Evolutionary conservation across 2,113 vertebrate species (phyloP).

Genomic region (Saimiri boliviensis): DNA sequence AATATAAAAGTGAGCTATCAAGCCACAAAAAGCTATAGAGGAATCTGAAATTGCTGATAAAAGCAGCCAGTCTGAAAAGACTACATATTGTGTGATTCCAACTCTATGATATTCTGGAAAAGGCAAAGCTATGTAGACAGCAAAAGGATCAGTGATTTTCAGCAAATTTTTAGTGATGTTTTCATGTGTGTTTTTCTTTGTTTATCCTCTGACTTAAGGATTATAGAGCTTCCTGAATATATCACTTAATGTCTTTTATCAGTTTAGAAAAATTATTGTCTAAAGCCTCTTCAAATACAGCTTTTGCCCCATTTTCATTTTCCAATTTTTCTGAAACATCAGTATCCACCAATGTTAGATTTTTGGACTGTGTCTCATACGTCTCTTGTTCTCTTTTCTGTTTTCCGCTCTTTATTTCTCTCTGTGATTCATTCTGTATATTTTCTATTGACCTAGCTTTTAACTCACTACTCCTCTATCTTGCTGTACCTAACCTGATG

Average conservation of each 20-base stretch:
- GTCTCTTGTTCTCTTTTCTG: not conserved
- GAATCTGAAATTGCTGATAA: not conserved
- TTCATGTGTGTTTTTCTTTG: not conserved
- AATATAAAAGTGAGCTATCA: not conserved
- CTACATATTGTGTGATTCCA: not conserved
- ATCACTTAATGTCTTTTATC: not conserved
- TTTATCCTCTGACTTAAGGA: not conserved
- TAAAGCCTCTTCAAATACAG: not conserved
- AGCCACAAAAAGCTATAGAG: not conserved
- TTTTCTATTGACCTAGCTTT: not conserved
- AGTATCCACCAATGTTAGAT: not conserved
- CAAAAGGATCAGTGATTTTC: not conserved
- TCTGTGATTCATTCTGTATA: not conserved
- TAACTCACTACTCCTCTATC: not conserved
- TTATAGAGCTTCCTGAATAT: not conserved
- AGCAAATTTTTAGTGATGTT: not conserved
- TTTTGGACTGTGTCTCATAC: no score
- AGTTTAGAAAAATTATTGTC: not conserved
- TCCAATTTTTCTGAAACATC: not conserved
- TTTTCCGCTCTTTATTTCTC: not conserved
- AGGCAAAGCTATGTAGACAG: not conserved
- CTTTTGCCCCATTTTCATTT: not conserved
- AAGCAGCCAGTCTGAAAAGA: not conserved
- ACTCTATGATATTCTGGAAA: not conserved
- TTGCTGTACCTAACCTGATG: not conserved